Evolutionary conservation across 2,888 invertebrate species (phyloP).

Genomic region (Pristionchus japonicus): DNA sequence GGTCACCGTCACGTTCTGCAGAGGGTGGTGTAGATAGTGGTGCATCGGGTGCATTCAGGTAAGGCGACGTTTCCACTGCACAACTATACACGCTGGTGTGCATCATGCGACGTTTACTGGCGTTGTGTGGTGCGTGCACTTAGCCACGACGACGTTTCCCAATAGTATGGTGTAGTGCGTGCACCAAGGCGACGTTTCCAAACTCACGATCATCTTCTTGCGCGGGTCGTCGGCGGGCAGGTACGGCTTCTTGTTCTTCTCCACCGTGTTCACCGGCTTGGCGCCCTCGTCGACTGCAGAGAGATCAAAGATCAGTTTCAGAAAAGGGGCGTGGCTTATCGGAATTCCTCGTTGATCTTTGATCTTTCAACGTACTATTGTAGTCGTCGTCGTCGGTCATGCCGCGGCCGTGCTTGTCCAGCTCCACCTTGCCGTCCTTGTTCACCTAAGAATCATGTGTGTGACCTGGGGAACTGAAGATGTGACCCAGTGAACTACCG

Average conservation of each 20-base stretch:
- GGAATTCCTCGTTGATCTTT: neutral
- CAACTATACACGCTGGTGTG: too few species aligned
- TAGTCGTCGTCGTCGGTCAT: slow-evolving; percentile 18
- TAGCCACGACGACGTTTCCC: neutral
- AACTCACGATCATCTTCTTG: slow-evolving; percentile 19
- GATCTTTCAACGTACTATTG: neutral
- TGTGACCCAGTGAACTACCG: neutral
- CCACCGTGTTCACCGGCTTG: slow-evolving; percentile 9
- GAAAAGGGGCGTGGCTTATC: neutral
- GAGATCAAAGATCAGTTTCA: neutral
- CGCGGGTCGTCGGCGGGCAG: neutral
- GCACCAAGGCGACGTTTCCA: neutral
- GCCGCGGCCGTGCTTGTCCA: slow-evolving; percentile 19
- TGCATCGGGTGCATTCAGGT: neutral
- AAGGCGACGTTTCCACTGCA: neutral
- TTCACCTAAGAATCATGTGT: neutral
- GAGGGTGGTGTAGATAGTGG: neutral
- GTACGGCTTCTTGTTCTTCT: slow-evolving; percentile 29
- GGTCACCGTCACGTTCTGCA: slow-evolving; percentile 31
- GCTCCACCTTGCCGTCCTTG: neutral
- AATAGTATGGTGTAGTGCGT: neutral
- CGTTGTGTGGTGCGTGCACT: too few species aligned
- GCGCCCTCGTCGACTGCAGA: slow-evolving; percentile 23
- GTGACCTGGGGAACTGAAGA: neutral
- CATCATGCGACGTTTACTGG: too few species aligned